phyloP scores from a whole-genome alignment of 1,140 invertebrate species.

The Branchinecta lynchi region DNA sequence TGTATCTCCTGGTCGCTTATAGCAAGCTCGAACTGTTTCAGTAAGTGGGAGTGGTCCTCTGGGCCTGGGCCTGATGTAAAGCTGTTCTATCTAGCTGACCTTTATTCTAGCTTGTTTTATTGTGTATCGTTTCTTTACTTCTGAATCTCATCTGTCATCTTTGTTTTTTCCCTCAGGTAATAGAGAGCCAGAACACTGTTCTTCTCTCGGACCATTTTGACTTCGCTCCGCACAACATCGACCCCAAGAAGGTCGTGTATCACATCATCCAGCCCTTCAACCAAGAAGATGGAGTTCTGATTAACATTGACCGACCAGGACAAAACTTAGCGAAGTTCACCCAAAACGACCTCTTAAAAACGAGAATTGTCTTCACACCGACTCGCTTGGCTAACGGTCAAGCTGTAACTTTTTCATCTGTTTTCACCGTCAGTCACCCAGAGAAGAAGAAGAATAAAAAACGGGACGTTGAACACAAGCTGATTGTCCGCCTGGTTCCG shows the following conservation, averaged over 20 bases:
- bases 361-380: not conserved
- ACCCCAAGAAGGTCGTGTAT: not conserved
- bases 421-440: constrained; percentile 6
- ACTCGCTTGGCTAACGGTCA: not conserved
- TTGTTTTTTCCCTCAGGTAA: not conserved
- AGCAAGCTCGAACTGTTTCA: no score
- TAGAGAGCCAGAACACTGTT: not conserved
- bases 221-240: not conserved
- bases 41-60: no score
- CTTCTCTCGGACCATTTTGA: not conserved
- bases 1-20: no score
- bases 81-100: no score
- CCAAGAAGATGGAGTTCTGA: not conserved
- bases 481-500: not conserved
- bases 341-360: not conserved
- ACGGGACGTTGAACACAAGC: not conserved
- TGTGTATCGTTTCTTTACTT: no score
- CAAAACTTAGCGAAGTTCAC: not conserved
- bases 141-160: no score
- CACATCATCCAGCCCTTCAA: not conserved
- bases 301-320: not conserved
- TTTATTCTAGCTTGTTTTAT: no score
- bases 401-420: not conserved
- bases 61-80: no score
- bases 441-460: constrained; percentile 8